Conservation (phyloP, 1,140 invertebrate species). For the Hirudo medicinalis region DNA sequence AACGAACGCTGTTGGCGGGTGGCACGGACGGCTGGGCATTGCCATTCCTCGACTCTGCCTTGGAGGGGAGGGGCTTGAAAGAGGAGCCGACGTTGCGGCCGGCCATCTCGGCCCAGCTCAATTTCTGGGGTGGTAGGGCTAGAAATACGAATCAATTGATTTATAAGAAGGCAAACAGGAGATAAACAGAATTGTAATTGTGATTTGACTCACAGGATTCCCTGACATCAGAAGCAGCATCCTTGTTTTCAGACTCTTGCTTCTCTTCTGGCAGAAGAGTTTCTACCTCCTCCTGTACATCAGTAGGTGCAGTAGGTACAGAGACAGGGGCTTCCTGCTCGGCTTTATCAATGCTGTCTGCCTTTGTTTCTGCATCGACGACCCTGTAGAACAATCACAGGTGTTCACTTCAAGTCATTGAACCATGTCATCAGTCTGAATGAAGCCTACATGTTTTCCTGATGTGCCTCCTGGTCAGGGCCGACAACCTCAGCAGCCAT, state of each 20-base stretch:
- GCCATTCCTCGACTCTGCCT: constrained; percentile 21
- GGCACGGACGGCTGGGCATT: constrained; percentile 17
- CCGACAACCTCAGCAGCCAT: no score
- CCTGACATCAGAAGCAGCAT: neutral
- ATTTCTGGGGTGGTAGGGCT: constrained; percentile 28
- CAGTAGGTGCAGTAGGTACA: neutral
- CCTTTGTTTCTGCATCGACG: constrained; percentile 26
- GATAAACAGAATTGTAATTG: neutral
- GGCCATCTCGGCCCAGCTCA: constrained; percentile 34
- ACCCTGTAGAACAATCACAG: neutral
- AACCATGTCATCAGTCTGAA: no score
- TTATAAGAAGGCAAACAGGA: neutral
- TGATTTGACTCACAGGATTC: neutral
- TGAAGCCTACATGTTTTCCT: no score
- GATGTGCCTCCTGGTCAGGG: no score
- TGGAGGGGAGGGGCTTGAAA: constrained; percentile 19
- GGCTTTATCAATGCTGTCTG: constrained; percentile 23
- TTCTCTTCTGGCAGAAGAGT: neutral
- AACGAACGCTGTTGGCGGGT: constrained; percentile 12
- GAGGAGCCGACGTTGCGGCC: constrained; percentile 24
- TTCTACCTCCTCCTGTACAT: neutral
- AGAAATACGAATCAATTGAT: neutral
- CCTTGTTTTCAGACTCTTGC: neutral
- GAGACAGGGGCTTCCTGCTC: constrained; percentile 1
- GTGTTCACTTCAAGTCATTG: no score